Conservation (phyloP, 2,797 vertebrate species). For the Oreonectes daqikongensis region DNA sequence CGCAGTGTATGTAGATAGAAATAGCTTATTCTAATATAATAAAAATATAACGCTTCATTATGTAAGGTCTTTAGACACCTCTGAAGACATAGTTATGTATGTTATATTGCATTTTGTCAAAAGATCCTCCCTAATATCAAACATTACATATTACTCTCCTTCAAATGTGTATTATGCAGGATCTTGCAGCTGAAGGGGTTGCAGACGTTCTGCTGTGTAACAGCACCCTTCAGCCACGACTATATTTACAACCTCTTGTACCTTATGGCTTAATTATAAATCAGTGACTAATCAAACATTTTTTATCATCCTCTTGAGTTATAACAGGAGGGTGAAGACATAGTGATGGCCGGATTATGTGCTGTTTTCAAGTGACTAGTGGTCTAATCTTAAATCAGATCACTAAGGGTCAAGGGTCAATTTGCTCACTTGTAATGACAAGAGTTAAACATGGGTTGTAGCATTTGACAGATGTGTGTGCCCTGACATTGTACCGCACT, state of each 20-base stretch:
- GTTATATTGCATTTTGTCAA: no score
- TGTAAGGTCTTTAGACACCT: no score
- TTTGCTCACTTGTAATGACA: constrained; percentile 16
- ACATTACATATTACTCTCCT: not conserved
- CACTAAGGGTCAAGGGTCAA: constrained; percentile 35
- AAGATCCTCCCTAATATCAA: no score
- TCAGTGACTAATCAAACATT: not conserved
- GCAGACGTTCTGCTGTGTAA: not conserved
- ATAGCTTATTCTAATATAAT: no score
- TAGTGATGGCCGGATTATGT: not conserved
- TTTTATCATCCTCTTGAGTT: constrained; percentile 7
- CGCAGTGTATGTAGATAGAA: no score
- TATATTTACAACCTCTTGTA: not conserved
- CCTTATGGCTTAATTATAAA: constrained; percentile 12
- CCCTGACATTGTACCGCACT: constrained; percentile 7
- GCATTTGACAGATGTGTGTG: constrained; percentile 16
- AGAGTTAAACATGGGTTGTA: constrained; percentile 21
- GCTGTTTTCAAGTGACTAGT: constrained; percentile 1
- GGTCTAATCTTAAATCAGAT: constrained; percentile 12
- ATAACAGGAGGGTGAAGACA: not conserved
- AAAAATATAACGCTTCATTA: no score
- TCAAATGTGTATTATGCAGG: not conserved
- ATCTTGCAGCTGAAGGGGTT: not conserved
- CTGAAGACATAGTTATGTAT: no score
- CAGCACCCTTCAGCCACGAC: not conserved